Conservation (phyloP, 2,888 invertebrate genomes). For the Plusia festucae region DNA sequence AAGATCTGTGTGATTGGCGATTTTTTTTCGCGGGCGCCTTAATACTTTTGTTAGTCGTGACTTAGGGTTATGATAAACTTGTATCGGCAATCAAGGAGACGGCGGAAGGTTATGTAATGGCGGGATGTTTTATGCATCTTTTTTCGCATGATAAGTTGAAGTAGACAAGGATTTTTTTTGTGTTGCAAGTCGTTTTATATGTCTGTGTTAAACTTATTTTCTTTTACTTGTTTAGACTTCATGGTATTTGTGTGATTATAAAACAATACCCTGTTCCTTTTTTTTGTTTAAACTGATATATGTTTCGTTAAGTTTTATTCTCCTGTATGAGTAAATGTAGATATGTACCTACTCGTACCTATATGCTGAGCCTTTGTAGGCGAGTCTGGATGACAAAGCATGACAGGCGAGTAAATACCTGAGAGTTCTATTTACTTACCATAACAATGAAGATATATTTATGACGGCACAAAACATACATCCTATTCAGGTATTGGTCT, state of each 20-base stretch:
- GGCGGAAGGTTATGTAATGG: conserved; percentile 54
- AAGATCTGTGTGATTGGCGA: conserved; percentile 60
- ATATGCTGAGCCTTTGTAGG: neutral
- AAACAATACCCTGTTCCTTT: neutral
- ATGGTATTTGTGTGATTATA: conserved; percentile 24
- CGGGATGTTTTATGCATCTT: conserved; percentile 58
- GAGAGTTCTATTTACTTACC: conserved; percentile 3
- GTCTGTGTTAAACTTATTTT: conserved; percentile 10
- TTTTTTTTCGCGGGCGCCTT: conserved; percentile 60
- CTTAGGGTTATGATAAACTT: conserved; percentile 40
- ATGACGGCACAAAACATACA: conserved; percentile 26
- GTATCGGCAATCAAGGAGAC: conserved; percentile 54
- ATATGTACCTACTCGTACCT: too few relatives aligned
- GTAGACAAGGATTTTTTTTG: conserved; percentile 56
- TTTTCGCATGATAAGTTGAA: conserved; percentile 45
- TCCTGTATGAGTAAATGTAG: neutral
- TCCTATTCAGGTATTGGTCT: conserved; percentile 14
- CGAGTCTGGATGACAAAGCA: neutral
- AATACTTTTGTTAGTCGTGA: conserved; percentile 39
- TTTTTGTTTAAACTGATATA: neutral
- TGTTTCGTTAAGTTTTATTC: neutral
- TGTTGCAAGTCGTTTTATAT: conserved; percentile 39
- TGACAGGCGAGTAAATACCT: conserved; percentile 3
- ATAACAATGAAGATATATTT: conserved; percentile 15
- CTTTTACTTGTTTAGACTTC: conserved; percentile 24